Evolutionary conservation across 1,140 invertebrate genomes (phyloP).

Genomic region (Paracyclopina nana): DNA sequence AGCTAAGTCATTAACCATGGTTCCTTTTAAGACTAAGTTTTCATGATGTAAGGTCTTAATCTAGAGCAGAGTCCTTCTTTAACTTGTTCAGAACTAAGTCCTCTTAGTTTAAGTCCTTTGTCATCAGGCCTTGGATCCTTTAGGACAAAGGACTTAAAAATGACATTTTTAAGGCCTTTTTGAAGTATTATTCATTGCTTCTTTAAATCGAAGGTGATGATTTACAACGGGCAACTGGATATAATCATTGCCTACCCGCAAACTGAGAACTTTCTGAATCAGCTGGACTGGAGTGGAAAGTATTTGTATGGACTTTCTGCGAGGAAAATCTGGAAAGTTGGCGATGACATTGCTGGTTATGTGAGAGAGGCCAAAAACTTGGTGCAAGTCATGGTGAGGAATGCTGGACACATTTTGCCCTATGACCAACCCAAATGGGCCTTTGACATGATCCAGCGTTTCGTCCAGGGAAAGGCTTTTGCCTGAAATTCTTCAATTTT

Average conservation of each 20-base stretch:
- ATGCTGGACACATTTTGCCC: constrained; percentile 66
- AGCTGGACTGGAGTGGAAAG: constrained; percentile 39
- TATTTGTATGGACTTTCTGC: background rate
- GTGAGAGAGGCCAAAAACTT: constrained; percentile 46
- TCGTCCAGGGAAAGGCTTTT: constrained; percentile 29
- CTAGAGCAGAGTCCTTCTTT: no score
- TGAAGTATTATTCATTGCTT: constrained; percentile 5
- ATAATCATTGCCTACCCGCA: constrained; percentile 60
- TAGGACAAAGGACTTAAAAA: no score
- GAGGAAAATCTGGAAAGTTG: constrained; percentile 29
- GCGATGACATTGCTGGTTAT: constrained; percentile 50
- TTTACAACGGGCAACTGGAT: constrained; percentile 62
- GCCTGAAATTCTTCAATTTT: no score
- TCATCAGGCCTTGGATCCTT: no score
- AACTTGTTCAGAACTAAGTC: no score
- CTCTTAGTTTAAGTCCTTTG: no score
- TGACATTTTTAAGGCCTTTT: no score
- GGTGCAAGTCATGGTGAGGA: constrained; percentile 52
- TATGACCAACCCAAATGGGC: constrained; percentile 55
- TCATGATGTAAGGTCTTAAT: no score
- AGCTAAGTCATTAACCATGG: no score
- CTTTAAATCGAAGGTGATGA: constrained; percentile 24
- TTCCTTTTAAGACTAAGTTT: no score
- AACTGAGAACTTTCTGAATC: constrained; percentile 43
- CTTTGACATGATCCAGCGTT: constrained; percentile 49